Conservation (phyloP, 2,888 invertebrate genomes). For the Tineola bisselliella region DNA sequence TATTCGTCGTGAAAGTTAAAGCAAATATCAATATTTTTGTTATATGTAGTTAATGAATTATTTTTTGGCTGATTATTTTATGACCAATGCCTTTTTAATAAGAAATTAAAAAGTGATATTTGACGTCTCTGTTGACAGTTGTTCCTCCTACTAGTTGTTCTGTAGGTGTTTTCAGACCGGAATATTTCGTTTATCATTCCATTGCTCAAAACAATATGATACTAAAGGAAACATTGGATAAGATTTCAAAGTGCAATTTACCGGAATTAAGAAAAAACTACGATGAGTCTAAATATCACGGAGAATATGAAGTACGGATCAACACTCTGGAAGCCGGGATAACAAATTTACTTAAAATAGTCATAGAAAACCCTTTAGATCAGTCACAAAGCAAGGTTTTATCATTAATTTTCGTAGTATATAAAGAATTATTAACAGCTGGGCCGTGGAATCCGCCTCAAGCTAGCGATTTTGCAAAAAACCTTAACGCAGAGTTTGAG, state of each 20-base stretch:
- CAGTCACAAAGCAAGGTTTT: slow-evolving; percentile 22
- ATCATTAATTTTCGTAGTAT: slow-evolving; percentile 35
- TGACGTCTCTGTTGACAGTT: no score
- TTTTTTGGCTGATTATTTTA: no score
- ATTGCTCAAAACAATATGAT: background rate
- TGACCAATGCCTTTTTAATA: no score
- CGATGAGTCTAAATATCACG: slow-evolving; percentile 33
- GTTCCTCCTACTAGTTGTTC: no score
- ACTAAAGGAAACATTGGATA: background rate
- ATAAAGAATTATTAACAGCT: slow-evolving; percentile 32
- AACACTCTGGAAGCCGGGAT: slow-evolving; percentile 23
- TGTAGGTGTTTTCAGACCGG: no score
- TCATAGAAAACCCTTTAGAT: slow-evolving; percentile 23
- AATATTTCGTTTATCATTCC: no score
- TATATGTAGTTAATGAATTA: no score
- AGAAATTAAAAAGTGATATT: no score
- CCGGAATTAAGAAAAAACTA: slow-evolving; percentile 34
- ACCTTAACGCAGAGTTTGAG: slow-evolving; percentile 33
- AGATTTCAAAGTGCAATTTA: background rate
- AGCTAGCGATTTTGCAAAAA: slow-evolving; percentile 26
- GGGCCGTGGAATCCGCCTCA: slow-evolving; percentile 36
- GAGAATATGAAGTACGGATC: slow-evolving; percentile 35
- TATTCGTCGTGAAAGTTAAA: no score
- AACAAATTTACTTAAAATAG: slow-evolving; percentile 18
- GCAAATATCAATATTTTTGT: no score